Evolutionary conservation across 1,140 invertebrate species (phyloP), one percentile per base, ranked within the genome.

Genomic region (Drosophila azteca): DNA sequence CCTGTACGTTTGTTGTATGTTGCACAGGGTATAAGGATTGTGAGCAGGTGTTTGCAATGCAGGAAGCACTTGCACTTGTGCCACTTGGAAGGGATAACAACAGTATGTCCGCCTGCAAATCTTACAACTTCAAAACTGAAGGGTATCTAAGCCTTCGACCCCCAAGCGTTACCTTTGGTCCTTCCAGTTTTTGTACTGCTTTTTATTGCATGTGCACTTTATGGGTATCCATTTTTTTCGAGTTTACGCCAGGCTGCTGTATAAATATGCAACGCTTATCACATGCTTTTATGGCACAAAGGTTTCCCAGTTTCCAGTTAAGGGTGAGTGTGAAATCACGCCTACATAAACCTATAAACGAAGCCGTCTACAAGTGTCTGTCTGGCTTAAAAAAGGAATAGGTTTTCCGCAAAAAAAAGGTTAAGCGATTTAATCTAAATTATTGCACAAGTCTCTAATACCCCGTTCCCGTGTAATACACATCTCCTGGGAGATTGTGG

Each of bases 271-370:
- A 69, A 58, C 65, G 51, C 44, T 69, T 69, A 50, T 58, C 35
- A 58, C 52, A 69, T 69, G 67, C 65, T 69, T 69, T 69, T 57
- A 69, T 46, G 52, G 52, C 52, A 66, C 17, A 57, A 39, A 52
- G 45, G 51, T n/a, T 41, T 50, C 49, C 50, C 52, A 78, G 26
- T 75, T 78, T 41, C 24, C 35, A 51, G 60, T 69, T 62, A 69
- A 62, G 74, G 66, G 46, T 45, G 72, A 50, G 72, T 29, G 45
- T 39, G 57, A 62, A 82, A 82, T 82, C 81, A 78, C 79, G 79
- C 75, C 68, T 68, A 46, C 68, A 61, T 35, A 52, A 57, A n/a
- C 44, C 73, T 54, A 73, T 60, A 74, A 69, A 54, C 41, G 54
- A 58, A 58, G 53, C 59, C 50, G 63, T 64, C 50, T 43, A 81